These are phyloP conservation scores for Zaprionus tsacasi DNA, from an alignment of 1,140 invertebrate species.

Conservation along the genomic window DNA sequence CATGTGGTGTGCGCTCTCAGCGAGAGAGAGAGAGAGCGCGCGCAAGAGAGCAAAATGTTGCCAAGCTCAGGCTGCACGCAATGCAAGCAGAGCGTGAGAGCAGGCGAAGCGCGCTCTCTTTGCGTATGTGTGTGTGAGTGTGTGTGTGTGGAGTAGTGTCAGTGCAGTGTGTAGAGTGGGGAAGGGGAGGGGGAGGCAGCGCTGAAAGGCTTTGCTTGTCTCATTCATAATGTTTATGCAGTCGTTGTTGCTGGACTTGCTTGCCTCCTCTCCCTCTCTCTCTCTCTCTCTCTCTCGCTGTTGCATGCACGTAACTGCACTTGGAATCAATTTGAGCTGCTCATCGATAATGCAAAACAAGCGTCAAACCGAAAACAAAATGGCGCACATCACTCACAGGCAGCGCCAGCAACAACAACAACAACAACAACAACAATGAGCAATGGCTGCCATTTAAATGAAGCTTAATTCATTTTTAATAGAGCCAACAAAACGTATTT, in stretches of 20 bases:
- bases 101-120: neutral
- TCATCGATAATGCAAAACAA: constrained; percentile 73
- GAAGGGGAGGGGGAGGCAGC: neutral
- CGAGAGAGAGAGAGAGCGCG: neutral
- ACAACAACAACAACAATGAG: constrained; percentile 2
- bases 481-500: constrained; percentile 72
- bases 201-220: constrained; percentile 49
- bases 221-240: constrained; percentile 50
- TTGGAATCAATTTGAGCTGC: constrained; percentile 74
- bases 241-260: neutral
- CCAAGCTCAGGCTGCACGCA: constrained; percentile 17
- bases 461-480: constrained; percentile 76
- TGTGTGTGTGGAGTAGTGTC: too few species aligned
- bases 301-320: constrained; percentile 72
- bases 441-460: constrained; percentile 33
- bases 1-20: constrained; percentile 37
- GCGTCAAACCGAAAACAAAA: constrained; percentile 61
- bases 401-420: constrained; percentile 19
- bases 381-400: constrained; percentile 59
- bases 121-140: neutral
- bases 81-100: constrained; percentile 4
- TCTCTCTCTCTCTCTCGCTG: neutral
- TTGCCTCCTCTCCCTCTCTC: too few species aligned
- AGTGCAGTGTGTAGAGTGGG: too few species aligned
- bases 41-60: constrained; percentile 36